phyloP scores from a whole-genome alignment of 2,888 invertebrate species.

The Mesoligia furuncula region DNA sequence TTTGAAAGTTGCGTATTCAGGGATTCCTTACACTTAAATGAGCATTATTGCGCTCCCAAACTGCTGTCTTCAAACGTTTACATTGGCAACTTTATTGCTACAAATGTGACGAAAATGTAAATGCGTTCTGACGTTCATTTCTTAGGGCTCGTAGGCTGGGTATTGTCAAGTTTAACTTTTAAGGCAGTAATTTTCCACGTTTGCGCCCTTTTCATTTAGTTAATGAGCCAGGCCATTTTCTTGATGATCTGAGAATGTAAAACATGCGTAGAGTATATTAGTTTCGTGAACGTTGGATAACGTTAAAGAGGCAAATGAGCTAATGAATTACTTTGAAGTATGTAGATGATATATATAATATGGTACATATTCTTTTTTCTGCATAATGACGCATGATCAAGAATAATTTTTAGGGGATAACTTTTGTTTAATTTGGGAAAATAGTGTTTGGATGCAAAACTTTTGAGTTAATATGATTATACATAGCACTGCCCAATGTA shows the following conservation, averaged over 20 bases:
- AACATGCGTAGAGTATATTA: constrained; percentile 21
- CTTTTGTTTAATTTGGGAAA: neutral
- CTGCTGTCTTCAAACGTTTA: constrained; percentile 80
- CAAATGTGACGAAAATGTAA: constrained; percentile 85
- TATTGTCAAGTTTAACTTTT: constrained; percentile 72
- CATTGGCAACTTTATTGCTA: constrained; percentile 81
- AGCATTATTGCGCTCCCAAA: constrained; percentile 81
- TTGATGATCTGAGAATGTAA: constrained; percentile 35
- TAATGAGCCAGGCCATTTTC: constrained; percentile 49
- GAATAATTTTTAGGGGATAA: neutral
- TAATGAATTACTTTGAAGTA: constrained; percentile 21
- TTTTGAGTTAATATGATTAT: neutral
- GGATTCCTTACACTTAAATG: constrained; percentile 77
- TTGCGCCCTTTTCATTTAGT: constrained; percentile 52
- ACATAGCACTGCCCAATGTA: neutral
- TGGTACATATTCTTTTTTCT: neutral
- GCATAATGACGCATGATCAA: neutral
- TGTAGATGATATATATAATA: neutral
- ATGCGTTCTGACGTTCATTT: constrained; percentile 73
- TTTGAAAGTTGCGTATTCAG: constrained; percentile 74
- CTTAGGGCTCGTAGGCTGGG: constrained; percentile 71
- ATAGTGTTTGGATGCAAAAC: neutral
- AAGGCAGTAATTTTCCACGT: constrained; percentile 68
- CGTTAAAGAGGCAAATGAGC: neutral
- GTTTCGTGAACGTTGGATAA: constrained; percentile 13